Conservation (phyloP, 2,888 invertebrate genomes). For the Dendrolimus pini region DNA sequence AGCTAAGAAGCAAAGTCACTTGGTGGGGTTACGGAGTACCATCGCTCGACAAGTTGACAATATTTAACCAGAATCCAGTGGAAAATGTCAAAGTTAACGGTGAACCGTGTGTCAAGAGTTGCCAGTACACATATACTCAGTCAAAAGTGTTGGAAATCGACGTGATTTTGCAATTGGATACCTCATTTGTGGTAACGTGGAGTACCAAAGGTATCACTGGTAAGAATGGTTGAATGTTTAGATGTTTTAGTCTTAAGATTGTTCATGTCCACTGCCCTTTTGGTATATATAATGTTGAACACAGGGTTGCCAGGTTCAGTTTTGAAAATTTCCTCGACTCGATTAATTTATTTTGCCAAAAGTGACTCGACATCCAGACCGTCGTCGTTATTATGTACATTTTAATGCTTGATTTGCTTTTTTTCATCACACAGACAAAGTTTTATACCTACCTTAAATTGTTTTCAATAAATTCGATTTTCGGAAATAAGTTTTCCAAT, state of each 20-base stretch:
- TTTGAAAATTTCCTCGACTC: no score
- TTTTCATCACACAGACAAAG: no score
- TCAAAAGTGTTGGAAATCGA: slow-evolving; percentile 39
- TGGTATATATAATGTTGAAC: no score
- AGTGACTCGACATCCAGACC: no score
- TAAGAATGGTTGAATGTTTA: background rate
- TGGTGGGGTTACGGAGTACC: slow-evolving; percentile 73
- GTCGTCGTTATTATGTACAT: no score
- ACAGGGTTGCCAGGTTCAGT: no score
- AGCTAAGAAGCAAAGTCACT: slow-evolving; percentile 36
- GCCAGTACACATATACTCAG: slow-evolving; percentile 36
- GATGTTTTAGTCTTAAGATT: background rate
- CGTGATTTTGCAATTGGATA: slow-evolving; percentile 47
- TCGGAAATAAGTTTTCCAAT: no score
- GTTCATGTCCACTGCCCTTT: background rate
- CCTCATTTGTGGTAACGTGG: slow-evolving; percentile 51
- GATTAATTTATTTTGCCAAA: no score
- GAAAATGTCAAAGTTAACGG: slow-evolving; percentile 41
- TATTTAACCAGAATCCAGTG: slow-evolving; percentile 38
- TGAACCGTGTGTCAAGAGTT: slow-evolving; percentile 33
- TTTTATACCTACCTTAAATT: no score
- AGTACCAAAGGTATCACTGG: slow-evolving; percentile 21
- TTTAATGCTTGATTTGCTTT: no score
- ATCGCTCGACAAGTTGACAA: slow-evolving; percentile 37
- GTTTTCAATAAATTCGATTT: no score